These are phyloP conservation scores for Orchestia grillus DNA, from an alignment of 1,140 invertebrate genomes.

Conservation along the genomic window DNA sequence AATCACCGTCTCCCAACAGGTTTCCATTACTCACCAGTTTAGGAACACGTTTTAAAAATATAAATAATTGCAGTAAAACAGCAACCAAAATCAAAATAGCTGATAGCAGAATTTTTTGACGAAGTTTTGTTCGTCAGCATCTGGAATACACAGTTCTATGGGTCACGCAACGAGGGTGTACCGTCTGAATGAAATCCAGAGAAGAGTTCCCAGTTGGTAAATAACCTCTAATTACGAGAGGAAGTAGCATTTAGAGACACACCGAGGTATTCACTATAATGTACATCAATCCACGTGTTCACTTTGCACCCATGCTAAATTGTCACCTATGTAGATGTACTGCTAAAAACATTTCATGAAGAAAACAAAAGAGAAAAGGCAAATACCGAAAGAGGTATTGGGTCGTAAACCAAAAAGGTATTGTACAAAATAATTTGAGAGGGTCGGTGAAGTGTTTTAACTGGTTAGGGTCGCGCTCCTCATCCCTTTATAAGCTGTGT, in stretches of 20 bases:
- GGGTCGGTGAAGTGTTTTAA: slow-evolving; percentile 2
- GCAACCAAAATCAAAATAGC: neutral
- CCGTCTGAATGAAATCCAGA: neutral
- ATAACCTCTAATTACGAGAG: neutral
- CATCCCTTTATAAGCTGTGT: slow-evolving; percentile 23
- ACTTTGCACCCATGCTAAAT: neutral
- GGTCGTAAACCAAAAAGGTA: neutral
- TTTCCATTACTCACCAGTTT: neutral
- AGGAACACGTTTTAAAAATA: neutral
- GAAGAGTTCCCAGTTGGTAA: neutral
- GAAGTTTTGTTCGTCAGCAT: neutral
- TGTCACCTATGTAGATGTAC: neutral
- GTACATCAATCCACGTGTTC: neutral
- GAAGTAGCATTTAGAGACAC: neutral
- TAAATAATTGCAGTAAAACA: neutral
- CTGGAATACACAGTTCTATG: neutral
- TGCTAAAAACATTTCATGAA: neutral
- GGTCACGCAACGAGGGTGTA: neutral
- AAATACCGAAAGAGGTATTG: neutral
- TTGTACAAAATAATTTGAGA: slow-evolving; percentile 5
- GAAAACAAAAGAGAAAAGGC: neutral
- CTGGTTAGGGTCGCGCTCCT: neutral
- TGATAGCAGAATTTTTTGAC: too few relatives aligned
- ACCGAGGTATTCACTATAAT: neutral
- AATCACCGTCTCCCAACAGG: neutral